phyloP scores from a whole-genome alignment of 2,113 vertebrate species.

The Potamarius usumacintae region DNA sequence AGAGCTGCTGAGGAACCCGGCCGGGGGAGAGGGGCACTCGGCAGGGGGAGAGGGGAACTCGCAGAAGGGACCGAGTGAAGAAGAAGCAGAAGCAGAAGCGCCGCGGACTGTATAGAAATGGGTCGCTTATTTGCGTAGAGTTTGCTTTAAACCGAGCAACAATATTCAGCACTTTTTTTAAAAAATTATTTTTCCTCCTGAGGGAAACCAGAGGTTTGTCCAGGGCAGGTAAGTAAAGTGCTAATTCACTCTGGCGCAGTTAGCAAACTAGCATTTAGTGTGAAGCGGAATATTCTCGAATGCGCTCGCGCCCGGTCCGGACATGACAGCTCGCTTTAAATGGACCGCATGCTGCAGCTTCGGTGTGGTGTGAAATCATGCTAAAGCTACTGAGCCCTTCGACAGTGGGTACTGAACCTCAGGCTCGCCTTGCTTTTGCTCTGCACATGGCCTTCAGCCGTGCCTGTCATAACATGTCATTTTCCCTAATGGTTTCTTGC shows the following conservation, averaged over 20 bases:
- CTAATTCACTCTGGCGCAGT: conserved; percentile 8
- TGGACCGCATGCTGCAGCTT: too few relatives aligned
- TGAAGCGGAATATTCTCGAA: neutral
- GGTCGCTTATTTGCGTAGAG: conserved; percentile 17
- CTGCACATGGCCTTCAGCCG: conserved; percentile 40
- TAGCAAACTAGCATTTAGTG: neutral
- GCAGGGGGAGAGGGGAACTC: conserved; percentile 6
- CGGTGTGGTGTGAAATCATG: neutral
- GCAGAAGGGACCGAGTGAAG: neutral
- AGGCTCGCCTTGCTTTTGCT: neutral
- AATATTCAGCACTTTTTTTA: neutral
- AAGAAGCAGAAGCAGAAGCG: neutral
- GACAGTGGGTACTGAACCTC: neutral
- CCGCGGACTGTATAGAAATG: conserved; percentile 25
- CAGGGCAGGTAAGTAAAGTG: conserved; percentile 41
- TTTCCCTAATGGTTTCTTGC: neutral
- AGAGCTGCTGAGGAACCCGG: neutral
- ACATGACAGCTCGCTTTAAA: neutral
- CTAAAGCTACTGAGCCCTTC: neutral
- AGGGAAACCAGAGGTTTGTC: conserved; percentile 6
- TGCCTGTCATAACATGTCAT: conserved; percentile 14
- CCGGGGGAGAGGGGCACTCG: neutral
- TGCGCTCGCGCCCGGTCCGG: neutral
- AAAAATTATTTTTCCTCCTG: too few relatives aligned
- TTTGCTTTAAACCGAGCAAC: conserved; percentile 26